A percentile compares a stretch with the other conserved stretches of the same genome.
Evolutionary conservation across 2,113 vertebrate genomes (phyloP).

Genomic region (Pteropus alecto): DNA sequence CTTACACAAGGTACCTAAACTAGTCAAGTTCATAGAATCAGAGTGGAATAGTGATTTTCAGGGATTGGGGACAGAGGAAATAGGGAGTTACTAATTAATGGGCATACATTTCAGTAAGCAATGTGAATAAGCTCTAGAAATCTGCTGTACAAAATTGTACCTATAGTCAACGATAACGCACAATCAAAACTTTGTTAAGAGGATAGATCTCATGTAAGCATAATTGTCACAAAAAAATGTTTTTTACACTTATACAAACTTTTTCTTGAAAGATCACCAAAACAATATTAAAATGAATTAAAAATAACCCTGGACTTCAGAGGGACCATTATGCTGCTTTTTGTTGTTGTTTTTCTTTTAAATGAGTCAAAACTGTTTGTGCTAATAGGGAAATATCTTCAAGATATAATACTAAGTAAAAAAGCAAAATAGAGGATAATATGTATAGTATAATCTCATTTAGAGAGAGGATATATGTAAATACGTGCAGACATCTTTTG

Average conservation of each 20-base stretch:
- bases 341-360: neutral
- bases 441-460: neutral
- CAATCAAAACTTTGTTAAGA: neutral
- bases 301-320: neutral
- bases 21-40: neutral
- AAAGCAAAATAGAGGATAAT: neutral
- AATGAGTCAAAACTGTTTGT: neutral
- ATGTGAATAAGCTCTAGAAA: neutral
- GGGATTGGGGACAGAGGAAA: neutral
- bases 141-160: no score
- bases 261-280: neutral
- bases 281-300: neutral
- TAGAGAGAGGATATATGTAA: neutral
- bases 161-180: neutral
- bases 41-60: neutral
- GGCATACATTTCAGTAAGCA: neutral
- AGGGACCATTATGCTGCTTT: neutral
- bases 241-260: neutral
- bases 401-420: neutral
- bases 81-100: neutral
- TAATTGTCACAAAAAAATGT: neutral
- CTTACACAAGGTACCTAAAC: neutral
- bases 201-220: neutral
- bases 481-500: neutral
- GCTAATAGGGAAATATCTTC: neutral